A percentile compares a stretch with the other conserved stretches of the same genome.
These are phyloP conservation scores for Bradypodion ventrale DNA, from an alignment of 2,797 vertebrate species.

Conservation along the genomic window DNA sequence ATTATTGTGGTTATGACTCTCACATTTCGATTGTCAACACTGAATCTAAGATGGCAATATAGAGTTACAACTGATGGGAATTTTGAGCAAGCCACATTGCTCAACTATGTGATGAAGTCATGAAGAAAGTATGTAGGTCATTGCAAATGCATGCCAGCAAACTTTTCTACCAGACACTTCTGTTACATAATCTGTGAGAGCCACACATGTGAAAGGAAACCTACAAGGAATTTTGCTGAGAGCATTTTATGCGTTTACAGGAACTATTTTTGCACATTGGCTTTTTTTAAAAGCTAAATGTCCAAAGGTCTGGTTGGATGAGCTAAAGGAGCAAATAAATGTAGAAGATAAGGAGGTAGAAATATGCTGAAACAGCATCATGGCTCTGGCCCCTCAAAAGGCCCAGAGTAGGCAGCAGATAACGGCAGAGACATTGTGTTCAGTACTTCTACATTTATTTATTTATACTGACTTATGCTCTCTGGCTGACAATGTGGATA, in stretches of 20 bases:
- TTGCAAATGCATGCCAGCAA: neutral
- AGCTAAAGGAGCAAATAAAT: neutral
- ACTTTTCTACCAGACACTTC: neutral
- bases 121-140: constrained; percentile 27
- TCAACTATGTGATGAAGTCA: constrained; percentile 42
- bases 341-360: neutral
- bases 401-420: neutral
- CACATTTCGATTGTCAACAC: neutral
- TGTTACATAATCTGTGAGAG: constrained; percentile 18
- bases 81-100: constrained; percentile 31
- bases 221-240: neutral
- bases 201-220: neutral
- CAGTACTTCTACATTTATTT: no score
- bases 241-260: neutral
- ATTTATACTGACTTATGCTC: no score
- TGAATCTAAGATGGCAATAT: neutral
- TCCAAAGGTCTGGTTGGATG: neutral
- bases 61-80: neutral
- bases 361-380: neutral
- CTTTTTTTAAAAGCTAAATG: constrained; percentile 17
- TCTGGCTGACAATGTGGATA: no score
- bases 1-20: neutral
- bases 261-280: neutral
- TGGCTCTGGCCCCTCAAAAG: no score
- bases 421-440: neutral